Evolutionary conservation across 2,797 vertebrate genomes (phyloP), one percentile per base, ranked within the genome.

Genomic region (Enteromius argenteus): DNA sequence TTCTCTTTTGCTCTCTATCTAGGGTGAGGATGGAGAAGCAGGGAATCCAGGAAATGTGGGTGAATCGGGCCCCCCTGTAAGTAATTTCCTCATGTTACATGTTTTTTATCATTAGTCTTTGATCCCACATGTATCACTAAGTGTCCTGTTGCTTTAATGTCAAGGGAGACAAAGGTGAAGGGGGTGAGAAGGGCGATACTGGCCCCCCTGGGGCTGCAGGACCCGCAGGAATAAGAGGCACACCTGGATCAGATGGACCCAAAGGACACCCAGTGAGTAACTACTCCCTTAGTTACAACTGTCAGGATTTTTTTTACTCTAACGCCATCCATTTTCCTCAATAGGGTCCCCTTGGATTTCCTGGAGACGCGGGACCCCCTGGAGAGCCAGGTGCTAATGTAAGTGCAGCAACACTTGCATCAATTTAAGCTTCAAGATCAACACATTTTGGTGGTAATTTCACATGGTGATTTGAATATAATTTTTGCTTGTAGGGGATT

Each of bases 21-120:
- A 99, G 97, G 97, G 97, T 60, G 97, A 99, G 51, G 92, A 96
- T 0, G 97, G 97, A 7, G 96, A 98, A 56, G 93, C 94, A 9
- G 97, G 97, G 83, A 94, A 95, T 80, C 96, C 96, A 0, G 97
- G 97, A 76, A 80, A 90, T 27, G 90, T 89, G 0, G 97, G 97
- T 87, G 90, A 95, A 85, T 80, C 90, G 0, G 97, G 97, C 17
- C 72, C 75, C 13, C 73, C 90, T 32, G 97, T 98, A 89, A 97
- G 97, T 96, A 80, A 84, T 85, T 23, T 56, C n/a, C 51, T 46
- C 79, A 60, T 21, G 44, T 81, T 69, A 8, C 23, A 23, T 5
- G 23, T 51, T 68, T 56, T 42, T 17, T 44, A 44, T 67, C 23
- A 19, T 60, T 37, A 30, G 37, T 68, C 14, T 64, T 30, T 82